These are phyloP conservation scores for Pangasius mekongensis DNA, from an alignment of 2,797 vertebrate species.

Conservation along the genomic window DNA sequence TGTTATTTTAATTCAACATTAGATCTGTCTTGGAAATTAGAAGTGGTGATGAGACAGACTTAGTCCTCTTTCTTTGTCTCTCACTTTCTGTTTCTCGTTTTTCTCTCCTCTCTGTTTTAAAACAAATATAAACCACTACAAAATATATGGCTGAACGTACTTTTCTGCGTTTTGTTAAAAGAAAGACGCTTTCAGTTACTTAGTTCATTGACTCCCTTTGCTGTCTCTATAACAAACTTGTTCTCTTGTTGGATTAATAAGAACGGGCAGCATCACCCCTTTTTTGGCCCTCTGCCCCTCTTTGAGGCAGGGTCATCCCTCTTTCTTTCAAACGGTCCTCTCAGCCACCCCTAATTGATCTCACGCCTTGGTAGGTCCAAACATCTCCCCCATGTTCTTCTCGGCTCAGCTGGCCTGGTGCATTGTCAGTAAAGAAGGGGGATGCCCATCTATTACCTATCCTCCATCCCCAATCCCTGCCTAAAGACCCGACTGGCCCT, in stretches of 20 bases:
- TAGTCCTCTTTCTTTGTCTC: not conserved
- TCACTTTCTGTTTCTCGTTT: not conserved
- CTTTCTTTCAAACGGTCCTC: conserved; percentile 84
- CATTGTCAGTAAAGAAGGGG: conserved; percentile 59
- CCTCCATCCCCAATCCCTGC: conserved; percentile 53
- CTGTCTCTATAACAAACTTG: conserved; percentile 48
- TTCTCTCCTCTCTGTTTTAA: not conserved
- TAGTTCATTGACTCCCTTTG: conserved; percentile 58
- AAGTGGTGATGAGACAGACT: not conserved
- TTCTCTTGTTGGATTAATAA: conserved; percentile 59
- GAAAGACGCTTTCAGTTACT: conserved; percentile 48
- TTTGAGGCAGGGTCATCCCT: conserved; percentile 79
- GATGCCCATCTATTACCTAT: conserved; percentile 49
- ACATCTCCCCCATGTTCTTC: conserved; percentile 72
- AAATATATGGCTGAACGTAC: not conserved
- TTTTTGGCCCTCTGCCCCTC: conserved; percentile 40
- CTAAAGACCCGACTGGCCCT: conserved; percentile 52
- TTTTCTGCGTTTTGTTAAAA: conserved; percentile 42
- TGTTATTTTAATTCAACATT: not conserved
- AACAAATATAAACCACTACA: not conserved
- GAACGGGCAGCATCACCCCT: conserved; percentile 35
- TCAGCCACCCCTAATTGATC: conserved; percentile 88
- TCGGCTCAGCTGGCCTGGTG: conserved; percentile 54
- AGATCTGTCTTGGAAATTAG: not conserved
- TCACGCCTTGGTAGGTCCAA: conserved; percentile 87